These are phyloP conservation scores for Megastigmus dorsalis DNA, from an alignment of 2,888 invertebrate species.

Conservation along the genomic window DNA sequence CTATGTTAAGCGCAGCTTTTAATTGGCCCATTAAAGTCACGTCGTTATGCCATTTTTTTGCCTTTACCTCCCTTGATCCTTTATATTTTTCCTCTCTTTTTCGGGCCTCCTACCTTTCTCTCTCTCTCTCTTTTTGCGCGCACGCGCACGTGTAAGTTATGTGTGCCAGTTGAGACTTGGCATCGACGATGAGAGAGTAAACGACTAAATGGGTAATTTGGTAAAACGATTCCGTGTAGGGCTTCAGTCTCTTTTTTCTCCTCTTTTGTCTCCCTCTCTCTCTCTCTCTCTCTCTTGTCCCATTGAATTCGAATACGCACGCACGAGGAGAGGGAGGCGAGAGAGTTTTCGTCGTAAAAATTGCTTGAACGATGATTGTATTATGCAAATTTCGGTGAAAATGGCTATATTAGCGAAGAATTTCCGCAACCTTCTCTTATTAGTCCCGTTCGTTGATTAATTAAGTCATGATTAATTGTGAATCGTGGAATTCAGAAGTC, in stretches of 20 bases:
- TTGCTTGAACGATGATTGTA: constrained; percentile 9
- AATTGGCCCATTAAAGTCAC: constrained; percentile 45
- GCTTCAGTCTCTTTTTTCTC: constrained; percentile 17
- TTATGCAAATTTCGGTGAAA: background rate
- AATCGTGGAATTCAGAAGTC: too few relatives aligned
- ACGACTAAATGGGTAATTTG: constrained; percentile 30
- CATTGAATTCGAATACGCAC: background rate
- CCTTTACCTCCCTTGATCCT: background rate
- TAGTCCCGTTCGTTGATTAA: too few relatives aligned
- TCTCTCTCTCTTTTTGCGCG: background rate
- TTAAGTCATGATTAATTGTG: too few relatives aligned
- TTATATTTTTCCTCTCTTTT: constrained; percentile 19
- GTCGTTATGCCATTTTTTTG: constrained; percentile 17
- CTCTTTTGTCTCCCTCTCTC: too few relatives aligned
- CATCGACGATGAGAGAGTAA: constrained; percentile 1
- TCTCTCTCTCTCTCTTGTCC: too few relatives aligned
- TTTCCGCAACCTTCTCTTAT: too few relatives aligned
- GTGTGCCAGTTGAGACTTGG: background rate
- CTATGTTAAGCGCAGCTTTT: constrained; percentile 39
- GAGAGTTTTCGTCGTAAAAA: background rate
- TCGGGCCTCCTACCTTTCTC: too few relatives aligned
- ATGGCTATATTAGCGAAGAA: constrained; percentile 15
- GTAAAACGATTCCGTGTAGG: constrained; percentile 11
- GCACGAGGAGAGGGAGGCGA: background rate
- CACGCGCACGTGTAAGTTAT: background rate